A percentile compares a stretch with the other conserved stretches of the same genome.
Conservation (phyloP, 2,113 vertebrate species). For the Eptesicus fuscus region DNA sequence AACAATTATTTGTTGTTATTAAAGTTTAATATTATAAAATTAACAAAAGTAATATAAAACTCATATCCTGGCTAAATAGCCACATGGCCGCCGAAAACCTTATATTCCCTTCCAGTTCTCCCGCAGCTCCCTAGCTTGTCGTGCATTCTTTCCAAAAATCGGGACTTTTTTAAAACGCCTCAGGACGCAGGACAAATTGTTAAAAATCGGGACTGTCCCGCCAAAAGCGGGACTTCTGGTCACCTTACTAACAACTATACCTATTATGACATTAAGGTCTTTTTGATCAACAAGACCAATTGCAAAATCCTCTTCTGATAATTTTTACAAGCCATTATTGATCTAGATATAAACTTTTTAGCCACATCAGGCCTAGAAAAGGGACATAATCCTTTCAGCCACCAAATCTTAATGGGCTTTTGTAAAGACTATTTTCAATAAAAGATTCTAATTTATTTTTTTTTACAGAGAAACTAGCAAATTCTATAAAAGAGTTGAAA, state of each 20-base stretch:
- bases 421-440: background rate
- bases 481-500: background rate
- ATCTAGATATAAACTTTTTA: background rate
- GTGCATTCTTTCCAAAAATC: too few relatives aligned
- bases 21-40: too few relatives aligned
- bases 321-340: background rate
- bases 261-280: background rate
- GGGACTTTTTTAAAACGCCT: too few relatives aligned
- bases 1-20: too few relatives aligned
- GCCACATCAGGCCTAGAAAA: background rate
- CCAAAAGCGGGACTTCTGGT: too few relatives aligned
- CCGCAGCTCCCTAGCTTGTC: too few relatives aligned
- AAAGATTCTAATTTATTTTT: background rate
- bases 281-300: background rate
- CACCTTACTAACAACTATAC: background rate
- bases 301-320: background rate
- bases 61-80: too few relatives aligned
- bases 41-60: too few relatives aligned
- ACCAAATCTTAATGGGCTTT: background rate
- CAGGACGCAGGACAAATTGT: too few relatives aligned
- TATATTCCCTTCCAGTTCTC: too few relatives aligned
- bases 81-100: too few relatives aligned
- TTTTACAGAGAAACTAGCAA: background rate
- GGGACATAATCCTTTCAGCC: background rate
- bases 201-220: too few relatives aligned